Percentiles rank a stretch among this genome's conserved stretches.
phyloP scores from a whole-genome alignment of 2,113 vertebrate species.

The Epinephelus fuscoguttatus region DNA sequence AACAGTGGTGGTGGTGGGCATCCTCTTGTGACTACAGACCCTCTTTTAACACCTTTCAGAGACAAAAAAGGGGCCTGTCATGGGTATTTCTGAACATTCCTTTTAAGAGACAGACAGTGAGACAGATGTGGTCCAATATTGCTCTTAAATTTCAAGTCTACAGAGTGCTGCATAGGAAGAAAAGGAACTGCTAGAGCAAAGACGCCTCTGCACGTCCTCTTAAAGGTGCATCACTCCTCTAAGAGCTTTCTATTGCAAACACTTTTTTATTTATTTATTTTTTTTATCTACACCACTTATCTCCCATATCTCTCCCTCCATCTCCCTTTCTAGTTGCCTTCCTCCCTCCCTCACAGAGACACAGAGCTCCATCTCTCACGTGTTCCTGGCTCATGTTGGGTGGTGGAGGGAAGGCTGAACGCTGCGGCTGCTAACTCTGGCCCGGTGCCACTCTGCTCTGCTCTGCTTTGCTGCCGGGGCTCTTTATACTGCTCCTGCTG shows the following conservation, averaged over 20 bases:
- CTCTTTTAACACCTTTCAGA: slow-evolving; percentile 51
- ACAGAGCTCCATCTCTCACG: slow-evolving; percentile 43
- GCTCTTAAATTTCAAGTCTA: slow-evolving; percentile 27
- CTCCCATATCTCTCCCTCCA: slow-evolving; percentile 23
- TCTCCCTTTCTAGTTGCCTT: slow-evolving; percentile 23
- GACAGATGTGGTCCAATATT: slow-evolving; percentile 21
- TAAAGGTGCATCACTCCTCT: slow-evolving; percentile 40
- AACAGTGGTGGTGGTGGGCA: slow-evolving; percentile 27
- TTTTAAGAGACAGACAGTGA: slow-evolving; percentile 29
- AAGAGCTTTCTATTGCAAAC: slow-evolving; percentile 58
- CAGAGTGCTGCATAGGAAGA: slow-evolving; percentile 25
- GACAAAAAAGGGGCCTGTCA: slow-evolving; percentile 5
- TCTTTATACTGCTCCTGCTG: no score
- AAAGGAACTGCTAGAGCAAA: slow-evolving; percentile 36
- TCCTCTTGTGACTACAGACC: slow-evolving; percentile 47
- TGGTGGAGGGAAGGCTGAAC: slow-evolving; percentile 36
- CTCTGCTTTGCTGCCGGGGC: slow-evolving; percentile 12
- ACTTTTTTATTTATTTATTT: slow-evolving; percentile 8
- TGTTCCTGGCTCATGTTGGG: slow-evolving; percentile 54
- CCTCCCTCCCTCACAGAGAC: slow-evolving; percentile 12
- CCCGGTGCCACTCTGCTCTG: slow-evolving; percentile 43
- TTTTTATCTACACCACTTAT: slow-evolving; percentile 49
- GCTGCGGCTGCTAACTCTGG: slow-evolving; percentile 47
- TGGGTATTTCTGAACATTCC: slow-evolving; percentile 34
- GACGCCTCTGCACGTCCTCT: slow-evolving; percentile 26